Conservation (phyloP, 2,797 vertebrate genomes). For the Poeciliopsis presidionis region DNA sequence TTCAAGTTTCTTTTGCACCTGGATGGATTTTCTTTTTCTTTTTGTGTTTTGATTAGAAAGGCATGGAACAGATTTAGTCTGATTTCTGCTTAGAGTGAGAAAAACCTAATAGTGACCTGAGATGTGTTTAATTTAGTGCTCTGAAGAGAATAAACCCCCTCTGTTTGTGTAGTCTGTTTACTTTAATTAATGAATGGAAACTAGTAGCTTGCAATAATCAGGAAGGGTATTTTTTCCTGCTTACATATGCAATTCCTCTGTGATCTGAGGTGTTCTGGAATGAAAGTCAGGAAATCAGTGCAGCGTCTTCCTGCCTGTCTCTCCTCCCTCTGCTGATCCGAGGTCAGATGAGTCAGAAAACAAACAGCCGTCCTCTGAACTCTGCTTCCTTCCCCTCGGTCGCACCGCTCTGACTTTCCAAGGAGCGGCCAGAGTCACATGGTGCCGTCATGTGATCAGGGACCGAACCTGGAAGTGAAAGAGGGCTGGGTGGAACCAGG, state of each 20-base stretch:
- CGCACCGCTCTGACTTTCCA: slow-evolving; percentile 16
- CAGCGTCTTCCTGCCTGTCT: slow-evolving; percentile 31
- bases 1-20: background rate
- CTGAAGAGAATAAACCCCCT: background rate
- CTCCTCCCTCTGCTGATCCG: slow-evolving; percentile 12
- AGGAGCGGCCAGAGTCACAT: slow-evolving; percentile 17
- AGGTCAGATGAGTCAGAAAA: slow-evolving; percentile 16
- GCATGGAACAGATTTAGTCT: background rate
- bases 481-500: background rate
- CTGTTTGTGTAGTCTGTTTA: background rate
- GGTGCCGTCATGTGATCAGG: slow-evolving; percentile 38
- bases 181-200: slow-evolving; percentile 3
- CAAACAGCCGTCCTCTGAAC: background rate
- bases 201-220: slow-evolving; percentile 12
- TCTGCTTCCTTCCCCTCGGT: slow-evolving; percentile 9
- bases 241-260: slow-evolving; percentile 1
- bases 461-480: slow-evolving; percentile 45
- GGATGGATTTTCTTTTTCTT: background rate
- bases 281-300: slow-evolving; percentile 21
- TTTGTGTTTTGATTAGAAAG: background rate
- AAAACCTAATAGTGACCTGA: background rate
- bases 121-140: background rate
- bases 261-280: slow-evolving; percentile 12
- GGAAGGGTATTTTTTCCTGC: background rate
- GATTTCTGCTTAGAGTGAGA: background rate